Percentiles rank a stretch among this genome's conserved stretches.
These are phyloP conservation scores for Sarcophaga peregrina DNA, from an alignment of 1,140 invertebrate species.

Conservation along the genomic window DNA sequence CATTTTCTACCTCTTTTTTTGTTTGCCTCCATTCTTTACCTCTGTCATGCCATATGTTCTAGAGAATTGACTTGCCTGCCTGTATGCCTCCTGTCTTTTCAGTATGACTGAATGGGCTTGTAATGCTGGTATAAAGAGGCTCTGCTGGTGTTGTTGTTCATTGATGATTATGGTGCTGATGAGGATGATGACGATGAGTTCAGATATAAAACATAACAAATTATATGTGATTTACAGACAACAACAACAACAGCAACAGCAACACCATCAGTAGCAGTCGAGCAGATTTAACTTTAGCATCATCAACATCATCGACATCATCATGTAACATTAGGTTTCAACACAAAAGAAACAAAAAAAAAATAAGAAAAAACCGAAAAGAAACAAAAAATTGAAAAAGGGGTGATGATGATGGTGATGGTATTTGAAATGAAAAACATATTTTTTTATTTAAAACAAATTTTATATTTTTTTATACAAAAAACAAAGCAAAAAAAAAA, in stretches of 20 bases:
- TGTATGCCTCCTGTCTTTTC: background rate
- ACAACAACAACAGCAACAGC: slow-evolving; percentile 4
- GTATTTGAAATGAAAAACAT: background rate
- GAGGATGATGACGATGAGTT: slow-evolving; percentile 32
- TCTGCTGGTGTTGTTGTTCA: background rate
- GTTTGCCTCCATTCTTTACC: background rate
- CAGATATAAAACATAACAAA: slow-evolving; percentile 41
- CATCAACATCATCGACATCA: background rate
- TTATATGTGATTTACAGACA: slow-evolving; percentile 40
- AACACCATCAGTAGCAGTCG: no score
- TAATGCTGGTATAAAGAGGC: background rate
- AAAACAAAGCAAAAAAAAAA: background rate
- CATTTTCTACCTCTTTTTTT: slow-evolving; percentile 27
- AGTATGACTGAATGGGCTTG: background rate
- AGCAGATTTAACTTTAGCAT: background rate
- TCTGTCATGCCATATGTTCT: background rate
- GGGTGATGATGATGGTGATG: background rate
- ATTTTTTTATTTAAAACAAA: background rate
- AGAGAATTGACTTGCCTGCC: background rate
- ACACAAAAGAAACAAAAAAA: background rate
- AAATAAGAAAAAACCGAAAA: background rate
- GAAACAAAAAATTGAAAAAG: background rate
- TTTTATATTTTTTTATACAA: background rate
- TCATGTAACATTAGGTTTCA: background rate
- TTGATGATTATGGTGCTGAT: slow-evolving; percentile 5